phyloP scores from a whole-genome alignment of 2,888 invertebrate species.

The Oithona nana region DNA sequence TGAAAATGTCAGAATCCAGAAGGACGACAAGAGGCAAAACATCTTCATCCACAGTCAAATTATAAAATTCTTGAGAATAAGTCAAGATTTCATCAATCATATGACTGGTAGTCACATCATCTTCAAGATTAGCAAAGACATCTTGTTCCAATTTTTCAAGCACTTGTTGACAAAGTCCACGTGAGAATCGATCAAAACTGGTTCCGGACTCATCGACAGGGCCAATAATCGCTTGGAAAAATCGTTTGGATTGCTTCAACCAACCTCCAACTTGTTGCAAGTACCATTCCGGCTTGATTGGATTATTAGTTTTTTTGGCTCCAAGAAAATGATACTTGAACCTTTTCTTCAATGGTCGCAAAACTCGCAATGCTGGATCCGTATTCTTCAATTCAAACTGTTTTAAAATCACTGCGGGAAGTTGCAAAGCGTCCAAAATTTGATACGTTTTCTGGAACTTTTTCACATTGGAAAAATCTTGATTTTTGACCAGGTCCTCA shows the following conservation, averaged over 20 bases:
- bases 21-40: not conserved
- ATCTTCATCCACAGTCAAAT: not conserved
- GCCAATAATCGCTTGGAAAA: not conserved
- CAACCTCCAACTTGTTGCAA: conserved; percentile 3
- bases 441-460: not conserved
- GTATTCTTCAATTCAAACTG: not conserved
- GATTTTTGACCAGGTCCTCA: not conserved
- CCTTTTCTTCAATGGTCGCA: conserved; percentile 4
- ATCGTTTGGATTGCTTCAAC: not conserved
- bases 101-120: not conserved
- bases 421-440: not conserved
- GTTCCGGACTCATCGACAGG: not conserved
- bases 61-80: not conserved
- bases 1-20: not conserved
- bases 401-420: not conserved
- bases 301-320: conserved; percentile 10
- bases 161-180: not conserved
- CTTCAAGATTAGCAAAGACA: not conserved
- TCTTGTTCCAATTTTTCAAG: not conserved
- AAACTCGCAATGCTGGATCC: not conserved
- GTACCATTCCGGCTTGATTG: conserved; percentile 13
- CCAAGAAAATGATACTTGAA: conserved; percentile 16
- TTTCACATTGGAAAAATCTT: not conserved
- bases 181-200: not conserved
- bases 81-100: conserved; percentile 4